Percentiles rank a stretch among this genome's conserved stretches.
phyloP scores from a whole-genome alignment of 2,888 invertebrate species.

The Epicampocera succincta region DNA sequence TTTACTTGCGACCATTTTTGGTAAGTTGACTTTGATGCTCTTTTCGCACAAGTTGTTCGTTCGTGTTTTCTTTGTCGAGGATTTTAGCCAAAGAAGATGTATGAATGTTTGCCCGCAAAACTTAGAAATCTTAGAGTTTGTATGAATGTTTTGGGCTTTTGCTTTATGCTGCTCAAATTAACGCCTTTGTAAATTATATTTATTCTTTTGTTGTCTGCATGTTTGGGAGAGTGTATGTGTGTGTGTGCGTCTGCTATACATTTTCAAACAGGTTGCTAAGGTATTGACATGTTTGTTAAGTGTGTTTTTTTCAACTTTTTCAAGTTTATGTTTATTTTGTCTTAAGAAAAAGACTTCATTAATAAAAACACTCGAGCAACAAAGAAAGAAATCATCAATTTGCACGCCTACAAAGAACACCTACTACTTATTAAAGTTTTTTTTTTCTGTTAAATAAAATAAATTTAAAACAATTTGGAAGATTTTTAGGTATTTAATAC shows the following conservation, averaged over 20 bases:
- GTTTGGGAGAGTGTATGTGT: no score
- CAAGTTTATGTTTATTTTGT: slow-evolving; percentile 49
- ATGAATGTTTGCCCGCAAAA: slow-evolving; percentile 28
- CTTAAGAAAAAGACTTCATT: slow-evolving; percentile 7
- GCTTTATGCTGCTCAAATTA: slow-evolving; percentile 49
- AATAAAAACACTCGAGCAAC: slow-evolving; percentile 4
- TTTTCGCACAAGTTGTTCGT: slow-evolving; percentile 25
- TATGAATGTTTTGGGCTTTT: background rate
- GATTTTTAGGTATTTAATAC: background rate
- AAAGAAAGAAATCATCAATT: slow-evolving; percentile 39
- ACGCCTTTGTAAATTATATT: slow-evolving; percentile 52
- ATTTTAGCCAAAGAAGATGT: slow-evolving; percentile 46
- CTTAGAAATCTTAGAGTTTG: slow-evolving; percentile 25
- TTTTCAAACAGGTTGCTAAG: slow-evolving; percentile 57
- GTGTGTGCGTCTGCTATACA: background rate
- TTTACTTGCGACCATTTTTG: slow-evolving; percentile 60
- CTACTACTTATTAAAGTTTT: slow-evolving; percentile 39
- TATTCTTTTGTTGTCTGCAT: background rate
- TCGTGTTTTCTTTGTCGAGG: slow-evolving; percentile 7
- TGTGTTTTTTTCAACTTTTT: slow-evolving; percentile 36
- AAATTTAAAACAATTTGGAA: background rate
- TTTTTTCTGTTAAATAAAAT: background rate
- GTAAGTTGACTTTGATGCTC: slow-evolving; percentile 59
- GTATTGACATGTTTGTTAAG: slow-evolving; percentile 32
- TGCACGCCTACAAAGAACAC: slow-evolving; percentile 62